Conservation (phyloP, 92 coral and sea anemone species). For the Epizoanthus stellaris region DNA sequence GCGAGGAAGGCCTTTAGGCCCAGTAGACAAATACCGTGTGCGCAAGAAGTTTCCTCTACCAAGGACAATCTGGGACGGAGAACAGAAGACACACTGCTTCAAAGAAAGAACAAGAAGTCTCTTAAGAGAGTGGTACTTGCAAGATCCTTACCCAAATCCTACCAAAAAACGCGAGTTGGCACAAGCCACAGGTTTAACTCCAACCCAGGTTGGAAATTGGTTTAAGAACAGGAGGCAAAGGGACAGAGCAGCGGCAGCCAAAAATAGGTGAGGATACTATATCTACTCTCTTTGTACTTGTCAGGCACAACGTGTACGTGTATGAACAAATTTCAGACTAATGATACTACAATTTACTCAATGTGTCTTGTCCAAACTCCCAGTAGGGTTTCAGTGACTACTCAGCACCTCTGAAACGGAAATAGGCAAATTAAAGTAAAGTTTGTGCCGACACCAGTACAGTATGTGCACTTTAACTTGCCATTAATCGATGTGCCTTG, state of each 20-base stretch:
- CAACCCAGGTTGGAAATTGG: constrained; percentile 99
- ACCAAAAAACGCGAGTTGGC: constrained; percentile 98
- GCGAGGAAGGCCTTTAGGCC: constrained; percentile 98
- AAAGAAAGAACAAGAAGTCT: constrained; percentile 96
- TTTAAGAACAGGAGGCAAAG: constrained; percentile 98
- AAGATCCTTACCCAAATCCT: constrained; percentile 99
- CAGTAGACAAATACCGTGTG: constrained; percentile 98
- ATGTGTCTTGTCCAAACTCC: constrained; percentile 25
- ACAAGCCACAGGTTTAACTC: constrained; percentile 99
- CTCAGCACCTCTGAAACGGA: constrained; percentile 77
- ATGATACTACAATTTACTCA: constrained; percentile 21
- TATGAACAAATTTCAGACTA: constrained; percentile 22
- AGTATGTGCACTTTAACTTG: constrained; percentile 33
- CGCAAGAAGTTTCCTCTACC: constrained; percentile 99
- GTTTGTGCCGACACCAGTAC: constrained; percentile 54
- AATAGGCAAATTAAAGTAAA: constrained; percentile 74
- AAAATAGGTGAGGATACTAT: constrained; percentile 87
- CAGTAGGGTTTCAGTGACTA: constrained; percentile 32
- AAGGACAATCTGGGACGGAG: constrained; percentile 99
- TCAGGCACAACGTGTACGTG: constrained; percentile 15
- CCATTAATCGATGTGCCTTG: constrained; percentile 42
- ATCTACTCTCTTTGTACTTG: constrained; percentile 20
- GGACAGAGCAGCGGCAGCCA: constrained; percentile 99
- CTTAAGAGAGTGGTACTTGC: constrained; percentile 95
- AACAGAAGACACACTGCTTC: constrained; percentile 99